Percentiles rank a stretch among this genome's conserved stretches.
Evolutionary conservation across 2,888 invertebrate genomes (phyloP).

Genomic region (Drosophila heteroneura): DNA sequence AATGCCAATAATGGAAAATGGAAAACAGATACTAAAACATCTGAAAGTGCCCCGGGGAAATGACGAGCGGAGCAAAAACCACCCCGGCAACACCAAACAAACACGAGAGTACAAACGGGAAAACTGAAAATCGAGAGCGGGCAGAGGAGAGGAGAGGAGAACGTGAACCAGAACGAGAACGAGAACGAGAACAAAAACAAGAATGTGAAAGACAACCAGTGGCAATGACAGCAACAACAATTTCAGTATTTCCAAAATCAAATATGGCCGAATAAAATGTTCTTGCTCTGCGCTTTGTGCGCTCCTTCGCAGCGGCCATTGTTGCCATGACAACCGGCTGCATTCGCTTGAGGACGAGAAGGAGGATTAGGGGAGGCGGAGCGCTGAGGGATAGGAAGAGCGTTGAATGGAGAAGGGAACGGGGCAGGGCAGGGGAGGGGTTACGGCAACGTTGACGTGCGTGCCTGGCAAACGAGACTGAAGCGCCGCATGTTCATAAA

Average conservation of each 20-base stretch:
- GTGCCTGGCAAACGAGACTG: constrained; percentile 34
- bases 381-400: constrained; percentile 10
- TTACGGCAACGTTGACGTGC: neutral
- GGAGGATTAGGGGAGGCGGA: constrained; percentile 4
- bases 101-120: constrained; percentile 19
- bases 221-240: constrained; percentile 60
- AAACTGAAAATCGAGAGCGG: constrained; percentile 19
- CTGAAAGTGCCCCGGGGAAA: constrained; percentile 15
- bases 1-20: constrained; percentile 52
- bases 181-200: constrained; percentile 14
- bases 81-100: constrained; percentile 42
- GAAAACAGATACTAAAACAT: constrained; percentile 51
- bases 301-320: constrained; percentile 75
- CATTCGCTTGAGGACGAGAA: constrained; percentile 24
- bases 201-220: constrained; percentile 17
- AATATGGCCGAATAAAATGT: constrained; percentile 83
- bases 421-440: constrained; percentile 5
- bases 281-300: constrained; percentile 63
- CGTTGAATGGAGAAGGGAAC: constrained; percentile 6
- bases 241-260: constrained; percentile 77
- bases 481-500: constrained; percentile 69
- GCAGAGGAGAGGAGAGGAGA: constrained; percentile 1
- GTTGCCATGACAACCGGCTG: constrained; percentile 75
- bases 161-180: neutral
- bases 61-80: constrained; percentile 52